A percentile compares a stretch with the other conserved stretches of the same genome.
Conservation (phyloP, 1,140 invertebrate genomes). For the Zaprionus vittiger region DNA sequence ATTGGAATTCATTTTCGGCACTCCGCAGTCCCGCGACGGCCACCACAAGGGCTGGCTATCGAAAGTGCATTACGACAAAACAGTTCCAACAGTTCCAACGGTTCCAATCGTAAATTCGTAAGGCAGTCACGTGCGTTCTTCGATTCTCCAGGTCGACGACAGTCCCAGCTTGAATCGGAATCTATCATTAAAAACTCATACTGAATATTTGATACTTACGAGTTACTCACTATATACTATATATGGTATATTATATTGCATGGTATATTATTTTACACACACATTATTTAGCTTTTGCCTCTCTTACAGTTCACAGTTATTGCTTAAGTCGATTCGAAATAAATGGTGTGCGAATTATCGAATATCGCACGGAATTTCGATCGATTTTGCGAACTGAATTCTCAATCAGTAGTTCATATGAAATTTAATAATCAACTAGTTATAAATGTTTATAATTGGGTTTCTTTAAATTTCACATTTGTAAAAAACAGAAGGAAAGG, state of each 20-base stretch:
- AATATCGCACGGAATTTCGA: constrained; percentile 14
- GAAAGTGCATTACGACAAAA: constrained; percentile 29
- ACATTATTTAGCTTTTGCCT: background rate
- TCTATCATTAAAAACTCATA: constrained; percentile 52
- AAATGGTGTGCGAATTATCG: constrained; percentile 36
- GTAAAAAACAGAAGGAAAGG: background rate
- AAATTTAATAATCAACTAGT: background rate
- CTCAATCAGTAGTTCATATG: constrained; percentile 8
- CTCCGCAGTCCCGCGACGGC: constrained; percentile 26
- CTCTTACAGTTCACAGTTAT: constrained; percentile 36
- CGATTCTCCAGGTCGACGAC: constrained; percentile 46
- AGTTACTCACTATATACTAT: background rate
- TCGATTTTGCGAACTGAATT: constrained; percentile 2
- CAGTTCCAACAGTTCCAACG: constrained; percentile 8
- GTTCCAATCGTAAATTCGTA: constrained; percentile 25
- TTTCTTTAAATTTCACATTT: background rate
- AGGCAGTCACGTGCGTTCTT: constrained; percentile 51
- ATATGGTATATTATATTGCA: constrained; percentile 24
- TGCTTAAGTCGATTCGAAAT: constrained; percentile 26
- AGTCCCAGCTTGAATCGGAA: constrained; percentile 12
- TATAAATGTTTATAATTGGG: background rate
- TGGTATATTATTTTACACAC: constrained; percentile 8
- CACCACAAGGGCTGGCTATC: constrained; percentile 9
- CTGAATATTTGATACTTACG: constrained; percentile 29
- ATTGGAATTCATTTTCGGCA: constrained; percentile 76